Percentiles rank a stretch among this genome's conserved stretches.
Conservation (phyloP, 1,140 invertebrate species). For the Pissodes strobi region DNA sequence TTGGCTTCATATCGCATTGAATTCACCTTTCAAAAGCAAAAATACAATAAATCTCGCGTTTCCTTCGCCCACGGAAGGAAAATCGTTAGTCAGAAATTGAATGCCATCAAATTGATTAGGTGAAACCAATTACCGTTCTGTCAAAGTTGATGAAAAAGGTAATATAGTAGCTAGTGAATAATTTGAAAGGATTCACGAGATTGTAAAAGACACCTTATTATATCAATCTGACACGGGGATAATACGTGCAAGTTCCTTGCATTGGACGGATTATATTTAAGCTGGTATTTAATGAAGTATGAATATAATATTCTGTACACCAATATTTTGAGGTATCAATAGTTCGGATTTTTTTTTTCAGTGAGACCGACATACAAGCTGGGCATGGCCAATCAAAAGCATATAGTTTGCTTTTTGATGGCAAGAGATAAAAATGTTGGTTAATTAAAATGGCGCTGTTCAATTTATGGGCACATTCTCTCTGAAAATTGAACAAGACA, state of each 20-base stretch:
- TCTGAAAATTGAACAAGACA: too few relatives aligned
- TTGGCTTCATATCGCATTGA: slow-evolving; percentile 1
- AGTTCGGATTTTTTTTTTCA: too few relatives aligned
- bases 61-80: slow-evolving; percentile 10
- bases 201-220: slow-evolving; percentile 18
- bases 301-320: too few relatives aligned
- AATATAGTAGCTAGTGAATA: slow-evolving; percentile 27
- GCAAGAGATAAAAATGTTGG: too few relatives aligned
- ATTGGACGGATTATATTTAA: too few relatives aligned
- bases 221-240: slow-evolving; percentile 6
- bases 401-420: too few relatives aligned
- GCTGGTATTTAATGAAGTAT: too few relatives aligned
- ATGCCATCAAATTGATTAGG: slow-evolving; percentile 29
- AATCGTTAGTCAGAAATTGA: slow-evolving; percentile 13
- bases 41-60: slow-evolving; percentile 11
- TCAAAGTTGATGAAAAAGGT: slow-evolving; percentile 33
- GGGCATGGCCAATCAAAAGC: too few relatives aligned
- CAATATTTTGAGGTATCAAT: too few relatives aligned
- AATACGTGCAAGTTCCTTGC: slow-evolving; percentile 6
- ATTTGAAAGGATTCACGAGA: slow-evolving; percentile 22
- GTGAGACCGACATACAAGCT: too few relatives aligned
- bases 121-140: slow-evolving; percentile 32
- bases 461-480: too few relatives aligned
- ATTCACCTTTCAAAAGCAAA: slow-evolving; percentile 1
- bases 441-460: too few relatives aligned